Evolutionary conservation across 1,140 invertebrate genomes (phyloP), one percentile per base, ranked within the genome.

Genomic region (Danaus melanippus): DNA sequence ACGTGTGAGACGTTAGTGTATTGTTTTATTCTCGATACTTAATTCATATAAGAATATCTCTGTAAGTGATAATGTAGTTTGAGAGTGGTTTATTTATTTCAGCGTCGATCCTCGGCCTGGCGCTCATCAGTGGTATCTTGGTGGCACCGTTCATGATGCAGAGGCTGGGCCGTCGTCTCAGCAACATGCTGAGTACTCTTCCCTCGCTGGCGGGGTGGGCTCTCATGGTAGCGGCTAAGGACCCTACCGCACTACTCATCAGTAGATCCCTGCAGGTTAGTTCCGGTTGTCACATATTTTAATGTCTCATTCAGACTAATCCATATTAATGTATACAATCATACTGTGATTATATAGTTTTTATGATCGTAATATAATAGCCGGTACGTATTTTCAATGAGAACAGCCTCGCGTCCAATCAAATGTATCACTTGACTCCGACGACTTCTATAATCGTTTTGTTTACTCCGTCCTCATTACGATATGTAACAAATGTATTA

Each of bases 71-170:
- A n/a, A 46, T 5, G 12, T 2, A 9, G 9, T 45, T n/a, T 12
- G 8, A 12, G 10, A 53, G 12, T n/a, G 10, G 50, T 44, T 15
- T 21, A 53, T 50, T 15, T 46, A 43, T 77, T 81, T 32, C 79
- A 86, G 83, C 83, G 4, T 86, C 83, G 17, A 66, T 84, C 46
- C 64, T 86, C 11, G 83, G 83, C 6, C 50, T 86, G 53, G 79
- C 80, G 9, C 60, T 86, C n/a, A 83, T 83, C 12, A 62, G 66
- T 0, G 83, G 83, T 0, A 86, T 85, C 10, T 42, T 82, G 10
- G 70, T 71, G 12, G 79, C 80, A 3, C 80, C 82, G 0, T 71
- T 79, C 59, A 61, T 69, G 17, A 62, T 86, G 12, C 79, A 86
- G 56, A 69, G 65, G 39, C 60, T 84, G 7, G 83, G 83, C 1